Conservation (phyloP, 2,888 invertebrate genomes). For the Nowickia ferox region DNA sequence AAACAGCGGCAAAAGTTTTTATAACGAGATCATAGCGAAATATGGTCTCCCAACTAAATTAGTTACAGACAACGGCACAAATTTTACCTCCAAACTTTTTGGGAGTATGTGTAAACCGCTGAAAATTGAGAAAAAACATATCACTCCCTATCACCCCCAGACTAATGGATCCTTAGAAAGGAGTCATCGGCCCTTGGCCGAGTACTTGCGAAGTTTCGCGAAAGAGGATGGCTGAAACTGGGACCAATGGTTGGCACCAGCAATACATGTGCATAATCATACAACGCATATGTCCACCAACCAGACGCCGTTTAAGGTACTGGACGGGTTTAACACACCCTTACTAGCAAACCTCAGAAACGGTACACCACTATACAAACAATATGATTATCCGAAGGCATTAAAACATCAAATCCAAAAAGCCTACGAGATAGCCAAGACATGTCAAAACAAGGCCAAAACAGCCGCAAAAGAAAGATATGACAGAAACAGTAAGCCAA, state of each 20-base stretch:
- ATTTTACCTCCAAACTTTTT: not conserved
- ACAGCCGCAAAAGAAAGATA: not conserved
- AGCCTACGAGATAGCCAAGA: not conserved
- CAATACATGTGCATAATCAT: conserved; percentile 4
- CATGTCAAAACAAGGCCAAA: not conserved
- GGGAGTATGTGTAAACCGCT: no score
- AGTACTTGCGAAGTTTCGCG: not conserved
- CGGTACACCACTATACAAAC: not conserved
- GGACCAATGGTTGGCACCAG: not conserved
- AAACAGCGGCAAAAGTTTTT: not conserved
- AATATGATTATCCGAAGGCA: not conserved
- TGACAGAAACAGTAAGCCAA: no score
- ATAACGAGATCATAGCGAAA: not conserved
- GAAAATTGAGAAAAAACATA: no score
- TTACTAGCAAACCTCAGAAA: not conserved
- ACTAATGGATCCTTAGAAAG: not conserved
- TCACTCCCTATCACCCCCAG: no score
- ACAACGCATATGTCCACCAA: not conserved
- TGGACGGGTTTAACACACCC: not conserved
- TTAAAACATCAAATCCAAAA: not conserved
- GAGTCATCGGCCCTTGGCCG: not conserved
- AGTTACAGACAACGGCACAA: not conserved
- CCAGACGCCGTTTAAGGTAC: not conserved
- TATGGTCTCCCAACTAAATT: not conserved
- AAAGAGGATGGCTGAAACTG: not conserved